phyloP scores from a whole-genome alignment of 2,888 invertebrate genomes.

The Gandaritis pyraliata region DNA sequence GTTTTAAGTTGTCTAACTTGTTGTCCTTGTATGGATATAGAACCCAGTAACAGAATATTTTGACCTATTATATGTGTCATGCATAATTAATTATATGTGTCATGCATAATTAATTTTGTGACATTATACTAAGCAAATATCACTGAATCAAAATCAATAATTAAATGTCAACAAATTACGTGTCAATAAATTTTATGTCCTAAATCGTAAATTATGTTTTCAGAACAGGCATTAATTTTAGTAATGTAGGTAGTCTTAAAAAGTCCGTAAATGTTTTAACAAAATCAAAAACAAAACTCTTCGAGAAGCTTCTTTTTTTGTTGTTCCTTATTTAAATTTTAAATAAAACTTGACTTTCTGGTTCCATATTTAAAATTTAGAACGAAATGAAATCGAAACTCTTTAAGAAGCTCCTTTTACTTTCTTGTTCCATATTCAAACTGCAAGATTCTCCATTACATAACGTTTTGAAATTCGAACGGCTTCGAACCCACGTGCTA shows the following conservation, averaged over 20 bases:
- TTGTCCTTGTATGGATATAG: neutral
- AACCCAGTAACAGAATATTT: slow-evolving; percentile 14
- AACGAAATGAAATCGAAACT: too few species aligned
- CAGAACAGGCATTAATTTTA: neutral
- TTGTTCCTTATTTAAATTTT: too few species aligned
- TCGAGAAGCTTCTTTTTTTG: too few species aligned
- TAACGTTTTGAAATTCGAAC: slow-evolving; percentile 18
- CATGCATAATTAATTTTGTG: slow-evolving; percentile 3
- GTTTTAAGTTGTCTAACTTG: too few species aligned
- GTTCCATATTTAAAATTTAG: too few species aligned
- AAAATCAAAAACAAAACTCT: too few species aligned
- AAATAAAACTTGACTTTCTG: too few species aligned
- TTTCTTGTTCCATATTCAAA: slow-evolving; percentile 8
- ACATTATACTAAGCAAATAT: slow-evolving; percentile 9
- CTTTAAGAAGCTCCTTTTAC: neutral
- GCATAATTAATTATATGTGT: neutral
- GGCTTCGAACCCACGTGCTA: slow-evolving; percentile 23
- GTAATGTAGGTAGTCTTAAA: neutral
- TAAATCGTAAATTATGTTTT: neutral
- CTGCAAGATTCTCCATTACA: slow-evolving; percentile 5
- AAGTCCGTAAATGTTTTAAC: too few species aligned
- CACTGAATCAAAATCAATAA: neutral
- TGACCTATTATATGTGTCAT: slow-evolving; percentile 10
- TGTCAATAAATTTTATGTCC: neutral
- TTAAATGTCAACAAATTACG: slow-evolving; percentile 5